Conservation (phyloP, 2,113 vertebrate species). For the Aspiorhynchus laticeps region DNA sequence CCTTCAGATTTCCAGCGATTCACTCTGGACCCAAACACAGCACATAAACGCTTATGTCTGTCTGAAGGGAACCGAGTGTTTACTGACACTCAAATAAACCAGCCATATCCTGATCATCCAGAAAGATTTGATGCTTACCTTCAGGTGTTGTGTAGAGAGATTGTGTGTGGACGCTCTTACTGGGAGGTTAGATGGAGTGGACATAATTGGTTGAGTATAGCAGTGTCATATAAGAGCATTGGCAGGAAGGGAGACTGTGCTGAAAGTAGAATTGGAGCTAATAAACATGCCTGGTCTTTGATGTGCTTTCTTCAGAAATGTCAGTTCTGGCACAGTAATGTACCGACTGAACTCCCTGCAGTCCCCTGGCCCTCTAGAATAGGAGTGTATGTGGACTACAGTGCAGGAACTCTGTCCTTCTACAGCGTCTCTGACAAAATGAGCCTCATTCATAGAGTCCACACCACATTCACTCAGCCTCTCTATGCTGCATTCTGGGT, state of each 20-base stretch:
- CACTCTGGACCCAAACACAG: background rate
- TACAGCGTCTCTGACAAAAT: no score
- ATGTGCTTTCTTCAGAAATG: background rate
- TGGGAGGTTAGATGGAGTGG: conserved; percentile 17
- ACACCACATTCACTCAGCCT: no score
- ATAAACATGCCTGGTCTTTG: background rate
- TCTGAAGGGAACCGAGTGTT: background rate
- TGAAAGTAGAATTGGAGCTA: background rate
- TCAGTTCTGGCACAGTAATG: background rate
- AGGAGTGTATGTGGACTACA: background rate
- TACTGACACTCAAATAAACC: background rate
- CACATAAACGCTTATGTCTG: background rate
- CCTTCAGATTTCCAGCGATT: background rate
- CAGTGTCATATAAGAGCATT: conserved; percentile 19
- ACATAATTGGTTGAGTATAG: background rate
- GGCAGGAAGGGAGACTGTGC: background rate
- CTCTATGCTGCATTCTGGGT: background rate
- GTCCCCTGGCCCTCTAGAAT: background rate
- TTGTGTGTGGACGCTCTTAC: background rate
- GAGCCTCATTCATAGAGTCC: no score
- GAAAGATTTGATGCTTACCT: background rate
- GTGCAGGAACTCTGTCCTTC: no score
- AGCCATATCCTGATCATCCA: background rate
- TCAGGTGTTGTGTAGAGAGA: conserved; percentile 16
- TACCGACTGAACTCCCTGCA: background rate